Evolutionary conservation across 2,888 invertebrate species (phyloP), one percentile per base, ranked within the genome.

Genomic region (Noctua pronuba): DNA sequence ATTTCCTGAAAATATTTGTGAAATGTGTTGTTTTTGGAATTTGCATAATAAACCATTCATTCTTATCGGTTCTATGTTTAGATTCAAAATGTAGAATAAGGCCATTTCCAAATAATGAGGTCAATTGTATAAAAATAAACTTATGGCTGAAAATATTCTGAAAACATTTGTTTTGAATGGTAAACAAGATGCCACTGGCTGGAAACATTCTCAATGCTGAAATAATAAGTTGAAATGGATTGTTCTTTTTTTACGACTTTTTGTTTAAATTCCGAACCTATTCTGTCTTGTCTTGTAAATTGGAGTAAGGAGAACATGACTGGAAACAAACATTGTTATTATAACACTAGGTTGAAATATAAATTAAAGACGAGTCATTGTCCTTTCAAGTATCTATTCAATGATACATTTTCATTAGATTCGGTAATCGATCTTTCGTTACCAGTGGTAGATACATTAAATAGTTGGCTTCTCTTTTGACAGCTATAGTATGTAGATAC

Each of bases 21-120:
- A 49, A 71, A 60, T 72, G 62, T 74, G 18, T 81, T 73, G 46
- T 75, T 73, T 83, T 21, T n/a, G 13, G 24, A 28, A 62, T 41
- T 68, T 41, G 18, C 55, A 11, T 72, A 72, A 76, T 72, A 81
- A 67, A 72, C 44, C 65, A 44, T 66, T 52, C 49, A 73, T 69
- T 80, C 66, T 83, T 82, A 82, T 82, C 77, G 77, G 64, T 82
- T 75, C 78, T 82, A 80, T 76, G 66, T 87, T 76, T 83, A 78
- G 71, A 81, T 66, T 78, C 24, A 13, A 71, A 83, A 85, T 83
- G 77, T 80, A 73, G 86, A 79, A 66, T 82, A 75, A 88, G 86
- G 86, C 21, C 88, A 82, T 79, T 82, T 79, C 52, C 49, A 52
- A 73, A 73, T 62, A 87, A 77, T 80, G 71, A 80, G 85, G 82